phyloP scores from a whole-genome alignment of 1,140 invertebrate species.

The Dermatophagoides farinae region DNA sequence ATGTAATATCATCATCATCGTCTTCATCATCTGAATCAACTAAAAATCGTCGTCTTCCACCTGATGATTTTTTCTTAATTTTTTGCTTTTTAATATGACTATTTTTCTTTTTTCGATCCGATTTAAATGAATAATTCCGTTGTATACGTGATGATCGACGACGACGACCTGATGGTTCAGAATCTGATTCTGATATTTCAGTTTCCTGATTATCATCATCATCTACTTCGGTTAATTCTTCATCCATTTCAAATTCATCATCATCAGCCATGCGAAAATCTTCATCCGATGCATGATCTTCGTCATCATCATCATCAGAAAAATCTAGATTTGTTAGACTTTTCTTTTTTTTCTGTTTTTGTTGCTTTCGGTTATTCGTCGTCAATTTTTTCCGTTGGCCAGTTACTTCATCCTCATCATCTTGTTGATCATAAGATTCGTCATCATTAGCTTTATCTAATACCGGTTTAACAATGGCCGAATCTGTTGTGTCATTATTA shows the following conservation, averaged over 20 bases:
- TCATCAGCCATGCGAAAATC: constrained; percentile 23
- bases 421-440: constrained; percentile 19
- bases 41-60: not conserved
- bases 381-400: not conserved
- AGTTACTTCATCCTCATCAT: constrained; percentile 14
- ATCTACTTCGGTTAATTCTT: constrained; percentile 7
- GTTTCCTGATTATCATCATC: not conserved
- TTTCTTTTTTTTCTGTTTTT: constrained; percentile 4
- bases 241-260: constrained; percentile 6
- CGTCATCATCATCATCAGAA: constrained; percentile 37
- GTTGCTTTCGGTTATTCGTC: not conserved
- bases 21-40: constrained; percentile 4
- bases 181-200: constrained; percentile 4
- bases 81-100: constrained; percentile 9
- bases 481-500: not conserved
- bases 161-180: not conserved
- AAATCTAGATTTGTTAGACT: constrained; percentile 36
- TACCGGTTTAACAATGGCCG: constrained; percentile 2
- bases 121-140: too few species aligned
- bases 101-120: not conserved
- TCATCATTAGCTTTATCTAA: constrained; percentile 28
- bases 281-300: constrained; percentile 45
- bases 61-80: not conserved
- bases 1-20: constrained; percentile 9
- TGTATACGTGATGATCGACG: not conserved